phyloP scores from a whole-genome alignment of 2,113 vertebrate genomes.

The Rhineura floridana region DNA sequence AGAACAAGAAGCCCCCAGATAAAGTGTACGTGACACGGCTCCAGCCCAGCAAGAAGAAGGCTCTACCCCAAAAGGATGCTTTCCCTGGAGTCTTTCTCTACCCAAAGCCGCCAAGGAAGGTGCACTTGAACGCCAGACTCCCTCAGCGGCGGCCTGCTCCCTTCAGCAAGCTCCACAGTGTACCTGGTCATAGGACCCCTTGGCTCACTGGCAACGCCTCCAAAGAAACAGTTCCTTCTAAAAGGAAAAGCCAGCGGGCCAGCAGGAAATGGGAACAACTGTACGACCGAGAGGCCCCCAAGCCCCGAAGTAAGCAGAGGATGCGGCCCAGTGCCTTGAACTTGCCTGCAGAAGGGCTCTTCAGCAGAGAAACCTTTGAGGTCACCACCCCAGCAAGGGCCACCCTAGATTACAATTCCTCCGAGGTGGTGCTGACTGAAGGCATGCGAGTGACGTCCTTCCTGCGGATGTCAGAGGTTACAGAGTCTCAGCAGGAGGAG shows the following conservation, averaged over 20 bases:
- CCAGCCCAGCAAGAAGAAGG: slow-evolving; percentile 74
- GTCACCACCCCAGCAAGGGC: slow-evolving; percentile 10
- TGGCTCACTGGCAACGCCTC: slow-evolving; percentile 69
- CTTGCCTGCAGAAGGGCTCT: slow-evolving; percentile 29
- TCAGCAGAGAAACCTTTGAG: slow-evolving; percentile 30
- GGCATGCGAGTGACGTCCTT: slow-evolving; percentile 80
- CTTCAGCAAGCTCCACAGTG: not conserved
- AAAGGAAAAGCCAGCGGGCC: slow-evolving; percentile 12
- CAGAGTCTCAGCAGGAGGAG: slow-evolving; percentile 73
- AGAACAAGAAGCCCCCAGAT: slow-evolving; percentile 72
- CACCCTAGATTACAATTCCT: slow-evolving; percentile 61
- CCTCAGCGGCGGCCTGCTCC: slow-evolving; percentile 44
- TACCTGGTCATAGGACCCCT: slow-evolving; percentile 39
- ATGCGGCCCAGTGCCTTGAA: slow-evolving; percentile 36
- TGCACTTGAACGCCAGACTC: slow-evolving; percentile 76
- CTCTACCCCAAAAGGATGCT: slow-evolving; percentile 35
- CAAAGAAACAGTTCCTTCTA: slow-evolving; percentile 40
- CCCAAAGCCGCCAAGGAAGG: slow-evolving; percentile 79
- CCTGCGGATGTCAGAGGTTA: slow-evolving; percentile 82
- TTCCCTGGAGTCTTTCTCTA: slow-evolving; percentile 87
- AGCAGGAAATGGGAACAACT: slow-evolving; percentile 59
- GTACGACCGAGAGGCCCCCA: slow-evolving; percentile 35
- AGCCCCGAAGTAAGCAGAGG: slow-evolving; percentile 16
- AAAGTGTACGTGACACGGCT: slow-evolving; percentile 93
- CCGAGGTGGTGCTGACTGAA: slow-evolving; percentile 51